phyloP scores from a whole-genome alignment of 2,888 invertebrate genomes.

The Gasteruption jaculator region DNA sequence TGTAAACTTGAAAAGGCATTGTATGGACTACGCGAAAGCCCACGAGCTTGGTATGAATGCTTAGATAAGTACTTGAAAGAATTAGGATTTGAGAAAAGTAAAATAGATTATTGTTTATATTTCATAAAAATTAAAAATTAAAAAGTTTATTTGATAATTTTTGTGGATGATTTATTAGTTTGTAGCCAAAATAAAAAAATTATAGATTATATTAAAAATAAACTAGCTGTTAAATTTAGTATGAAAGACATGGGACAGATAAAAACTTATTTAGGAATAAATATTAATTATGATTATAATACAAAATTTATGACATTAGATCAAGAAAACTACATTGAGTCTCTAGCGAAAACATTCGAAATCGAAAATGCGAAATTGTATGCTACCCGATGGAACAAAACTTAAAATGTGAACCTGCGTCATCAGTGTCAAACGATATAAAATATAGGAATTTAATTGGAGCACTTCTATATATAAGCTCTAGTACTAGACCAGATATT shows the following conservation, averaged over 20 bases:
- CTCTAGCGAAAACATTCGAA: conserved; percentile 25
- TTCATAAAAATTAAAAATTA: conserved; percentile 5
- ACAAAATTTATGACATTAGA: conserved; percentile 31
- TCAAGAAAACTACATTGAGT: conserved; percentile 29
- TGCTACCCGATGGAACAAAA: conserved; percentile 23
- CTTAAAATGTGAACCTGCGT: neutral
- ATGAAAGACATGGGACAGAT: conserved; percentile 15
- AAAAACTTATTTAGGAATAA: conserved; percentile 13
- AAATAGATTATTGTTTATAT: conserved; percentile 1
- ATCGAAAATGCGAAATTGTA: conserved; percentile 28
- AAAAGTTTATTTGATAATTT: conserved; percentile 12
- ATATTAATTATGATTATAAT: conserved; percentile 13
- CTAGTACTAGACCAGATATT: conserved; percentile 18
- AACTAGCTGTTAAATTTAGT: conserved; percentile 14
- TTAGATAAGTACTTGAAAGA: conserved; percentile 8
- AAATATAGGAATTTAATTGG: conserved; percentile 22
- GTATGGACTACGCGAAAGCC: conserved; percentile 10
- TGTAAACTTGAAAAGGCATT: conserved; percentile 10
- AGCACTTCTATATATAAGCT: conserved; percentile 17
- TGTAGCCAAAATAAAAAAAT: conserved; percentile 11
- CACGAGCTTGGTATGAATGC: conserved; percentile 12
- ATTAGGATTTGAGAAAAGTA: too few species aligned
- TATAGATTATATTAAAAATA: conserved; percentile 12
- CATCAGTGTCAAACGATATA: neutral
- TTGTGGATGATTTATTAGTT: conserved; percentile 17